A percentile compares a stretch with the other conserved stretches of the same genome.
phyloP scores from a whole-genome alignment of 2,113 vertebrate genomes.

The Psilopsiagon aymara region DNA sequence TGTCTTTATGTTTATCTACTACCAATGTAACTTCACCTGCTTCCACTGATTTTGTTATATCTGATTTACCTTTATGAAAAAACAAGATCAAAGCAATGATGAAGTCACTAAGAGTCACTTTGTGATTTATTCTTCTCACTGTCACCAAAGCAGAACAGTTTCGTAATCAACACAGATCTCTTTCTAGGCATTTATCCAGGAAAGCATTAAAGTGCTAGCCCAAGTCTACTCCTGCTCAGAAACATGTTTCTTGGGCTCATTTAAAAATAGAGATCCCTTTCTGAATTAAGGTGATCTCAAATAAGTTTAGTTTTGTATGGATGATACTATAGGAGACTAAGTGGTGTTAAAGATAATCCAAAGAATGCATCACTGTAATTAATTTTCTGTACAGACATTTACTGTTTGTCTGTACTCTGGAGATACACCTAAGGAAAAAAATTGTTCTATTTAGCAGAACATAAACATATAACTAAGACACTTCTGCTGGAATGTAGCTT shows the following conservation, averaged over 20 bases:
- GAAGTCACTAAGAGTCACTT: constrained; percentile 1
- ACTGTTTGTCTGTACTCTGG: background rate
- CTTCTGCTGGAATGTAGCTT: background rate
- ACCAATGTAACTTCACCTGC: background rate
- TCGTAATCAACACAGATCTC: constrained; percentile 36
- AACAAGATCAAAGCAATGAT: constrained; percentile 25
- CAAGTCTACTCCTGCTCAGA: background rate
- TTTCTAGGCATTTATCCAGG: background rate
- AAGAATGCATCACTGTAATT: background rate
- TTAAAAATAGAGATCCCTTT: background rate
- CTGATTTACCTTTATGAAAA: constrained; percentile 1
- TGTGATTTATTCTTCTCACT: background rate
- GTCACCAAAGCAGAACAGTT: constrained; percentile 45
- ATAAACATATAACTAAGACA: background rate
- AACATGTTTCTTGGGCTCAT: background rate
- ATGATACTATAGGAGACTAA: background rate
- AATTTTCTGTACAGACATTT: background rate
- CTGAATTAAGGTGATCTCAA: background rate
- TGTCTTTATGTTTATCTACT: background rate
- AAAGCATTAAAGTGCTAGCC: background rate
- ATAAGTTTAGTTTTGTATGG: background rate
- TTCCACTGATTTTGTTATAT: background rate
- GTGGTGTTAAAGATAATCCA: background rate
- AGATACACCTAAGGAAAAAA: background rate
- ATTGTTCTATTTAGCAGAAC: background rate